These are phyloP conservation scores for Lithodes maja DNA, from an alignment of 2,888 invertebrate genomes.

Conservation along the genomic window DNA sequence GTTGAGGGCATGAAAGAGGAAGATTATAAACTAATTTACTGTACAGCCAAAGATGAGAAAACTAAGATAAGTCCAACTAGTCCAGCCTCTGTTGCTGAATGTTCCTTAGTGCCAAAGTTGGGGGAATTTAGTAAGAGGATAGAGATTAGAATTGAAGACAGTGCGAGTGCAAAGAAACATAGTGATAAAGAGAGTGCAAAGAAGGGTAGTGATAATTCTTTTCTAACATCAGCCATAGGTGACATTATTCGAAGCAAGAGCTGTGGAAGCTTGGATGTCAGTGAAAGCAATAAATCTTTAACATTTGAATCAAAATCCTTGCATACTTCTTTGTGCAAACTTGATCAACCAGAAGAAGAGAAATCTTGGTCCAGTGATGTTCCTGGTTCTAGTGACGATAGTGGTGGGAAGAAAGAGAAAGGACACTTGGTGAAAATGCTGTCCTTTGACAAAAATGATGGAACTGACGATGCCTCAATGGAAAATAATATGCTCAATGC, in stretches of 20 bases:
- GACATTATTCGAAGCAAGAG: constrained; percentile 57
- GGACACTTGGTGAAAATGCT: constrained; percentile 62
- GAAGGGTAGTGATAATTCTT: constrained; percentile 8
- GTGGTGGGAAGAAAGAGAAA: constrained; percentile 50
- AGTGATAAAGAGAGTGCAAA: constrained; percentile 42
- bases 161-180: constrained; percentile 31
- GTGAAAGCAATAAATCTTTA: neutral
- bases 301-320: constrained; percentile 32
- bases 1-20: constrained; percentile 66
- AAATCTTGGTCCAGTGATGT: constrained; percentile 14
- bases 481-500: constrained; percentile 22
- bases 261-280: constrained; percentile 50
- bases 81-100: constrained; percentile 40
- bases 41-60: constrained; percentile 35
- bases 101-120: constrained; percentile 36
- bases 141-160: constrained; percentile 54
- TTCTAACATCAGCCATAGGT: constrained; percentile 20
- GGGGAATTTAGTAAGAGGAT: constrained; percentile 26
- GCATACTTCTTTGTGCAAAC: constrained; percentile 42
- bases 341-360: constrained; percentile 34
- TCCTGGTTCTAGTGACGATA: constrained; percentile 17
- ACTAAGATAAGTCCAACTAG: constrained; percentile 3
- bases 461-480: constrained; percentile 50
- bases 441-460: constrained; percentile 65
- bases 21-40: constrained; percentile 60